Evolutionary conservation across 2,797 vertebrate species (phyloP), one percentile per base, ranked within the genome.

Genomic region (Melanotaenia nigrans): DNA sequence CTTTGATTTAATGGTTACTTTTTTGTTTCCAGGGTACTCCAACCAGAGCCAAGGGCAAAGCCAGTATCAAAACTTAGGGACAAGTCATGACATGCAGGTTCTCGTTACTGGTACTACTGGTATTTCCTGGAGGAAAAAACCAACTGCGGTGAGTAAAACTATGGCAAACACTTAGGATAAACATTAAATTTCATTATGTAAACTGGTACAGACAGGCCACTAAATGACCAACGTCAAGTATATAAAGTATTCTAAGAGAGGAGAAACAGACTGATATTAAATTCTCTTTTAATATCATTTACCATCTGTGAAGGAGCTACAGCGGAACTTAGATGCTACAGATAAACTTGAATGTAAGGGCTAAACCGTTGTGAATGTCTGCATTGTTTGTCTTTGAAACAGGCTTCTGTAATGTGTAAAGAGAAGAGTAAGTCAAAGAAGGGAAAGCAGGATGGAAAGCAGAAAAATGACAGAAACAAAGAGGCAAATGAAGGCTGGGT

Each of bases 91-190:
- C 82, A 89, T 86, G 79, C 86, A 98, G 60, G 96, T 99, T 62
- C 94, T 95, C 62, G 92, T 99, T 12, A 96, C 95, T 1, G 98
- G 97, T 3, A 97, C 95, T 63, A 83, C 91, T 1, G 98, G 97
- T 2, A 98, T 99, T 65, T 95, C 95, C 75, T 98, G 96, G 96
- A 95, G 96, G 78, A 94, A 93, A 75, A 97, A 96, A 85, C 93
- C 94, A 0, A 4, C 62, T 16, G 78, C 55, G 2, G 97, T 98
- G 58, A 96, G 96, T 92, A 22, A 57, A 62, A 32, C 36, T 55
- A 5, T 40, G 3, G 30, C 1, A 30, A 30, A 30, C 30, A 5
- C 30, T 30, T 30, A 30, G 30, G 51, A 36, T 4, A 57, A 40
- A 12, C 33, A 9, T 12, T 69, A 2, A 10, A 3, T 53, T 61